phyloP scores from a whole-genome alignment of 2,797 vertebrate genomes.

The Anguilla marmorata region DNA sequence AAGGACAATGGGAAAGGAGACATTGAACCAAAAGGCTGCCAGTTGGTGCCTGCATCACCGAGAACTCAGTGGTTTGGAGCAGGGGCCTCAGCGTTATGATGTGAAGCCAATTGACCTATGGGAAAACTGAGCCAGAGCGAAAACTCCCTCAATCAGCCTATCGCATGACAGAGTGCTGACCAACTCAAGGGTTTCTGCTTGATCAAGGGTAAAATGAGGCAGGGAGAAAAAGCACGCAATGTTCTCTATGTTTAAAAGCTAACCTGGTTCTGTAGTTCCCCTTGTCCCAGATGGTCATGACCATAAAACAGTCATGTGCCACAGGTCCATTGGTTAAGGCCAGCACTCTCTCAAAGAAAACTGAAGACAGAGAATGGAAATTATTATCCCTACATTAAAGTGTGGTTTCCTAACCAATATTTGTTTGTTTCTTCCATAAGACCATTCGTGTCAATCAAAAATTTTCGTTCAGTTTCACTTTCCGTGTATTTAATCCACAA shows the following conservation, averaged over 20 bases:
- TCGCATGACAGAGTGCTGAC: slow-evolving; percentile 52
- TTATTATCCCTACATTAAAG: slow-evolving; percentile 52
- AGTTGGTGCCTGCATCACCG: slow-evolving; percentile 36
- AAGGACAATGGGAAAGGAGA: slow-evolving; percentile 1
- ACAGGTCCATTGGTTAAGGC: slow-evolving; percentile 23
- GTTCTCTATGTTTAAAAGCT: slow-evolving; percentile 21
- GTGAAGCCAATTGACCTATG: slow-evolving; percentile 52
- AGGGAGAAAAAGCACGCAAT: slow-evolving; percentile 50
- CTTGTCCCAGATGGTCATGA: slow-evolving; percentile 35
- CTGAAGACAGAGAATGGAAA: slow-evolving; percentile 40
- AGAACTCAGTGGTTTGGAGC: slow-evolving; percentile 38
- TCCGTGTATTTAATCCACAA: slow-evolving; percentile 59
- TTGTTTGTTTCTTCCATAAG: slow-evolving; percentile 44
- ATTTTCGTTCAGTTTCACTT: slow-evolving; percentile 51
- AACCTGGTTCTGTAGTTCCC: slow-evolving; percentile 3
- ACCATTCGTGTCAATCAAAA: slow-evolving; percentile 65
- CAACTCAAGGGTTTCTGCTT: slow-evolving; percentile 53
- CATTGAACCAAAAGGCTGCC: slow-evolving; percentile 30
- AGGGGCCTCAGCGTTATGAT: slow-evolving; percentile 44
- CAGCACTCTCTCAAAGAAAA: not conserved
- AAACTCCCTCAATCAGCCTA: slow-evolving; percentile 51
- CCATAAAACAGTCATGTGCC: slow-evolving; percentile 32
- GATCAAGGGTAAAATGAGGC: slow-evolving; percentile 53
- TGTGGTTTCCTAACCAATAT: slow-evolving; percentile 41
- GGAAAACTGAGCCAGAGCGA: slow-evolving; percentile 45